Percentiles rank a stretch among this genome's conserved stretches.
Evolutionary conservation across 2,888 invertebrate species (phyloP).

Genomic region (Teinopalpus imperialis): DNA sequence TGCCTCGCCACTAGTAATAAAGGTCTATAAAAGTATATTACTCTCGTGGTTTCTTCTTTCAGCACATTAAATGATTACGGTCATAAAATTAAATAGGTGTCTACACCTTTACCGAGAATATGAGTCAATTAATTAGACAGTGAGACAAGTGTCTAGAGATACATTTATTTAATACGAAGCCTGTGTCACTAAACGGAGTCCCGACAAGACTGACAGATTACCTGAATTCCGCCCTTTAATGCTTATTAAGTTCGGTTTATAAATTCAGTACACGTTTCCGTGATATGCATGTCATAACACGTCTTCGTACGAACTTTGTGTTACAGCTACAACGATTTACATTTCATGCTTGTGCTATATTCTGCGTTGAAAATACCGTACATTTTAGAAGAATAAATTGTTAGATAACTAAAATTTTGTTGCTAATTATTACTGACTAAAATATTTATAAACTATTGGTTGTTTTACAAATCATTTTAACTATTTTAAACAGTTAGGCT

Average conservation of each 20-base stretch:
- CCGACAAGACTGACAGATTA: constrained; percentile 48
- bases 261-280: constrained; percentile 38
- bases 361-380: not conserved
- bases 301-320: constrained; percentile 27
- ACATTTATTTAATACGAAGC: constrained; percentile 38
- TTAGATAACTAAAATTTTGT: no score
- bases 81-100: constrained; percentile 21
- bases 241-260: constrained; percentile 55
- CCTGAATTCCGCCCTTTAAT: constrained; percentile 46
- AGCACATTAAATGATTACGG: constrained; percentile 14
- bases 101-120: constrained; percentile 31
- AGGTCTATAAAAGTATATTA: not conserved
- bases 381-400: constrained; percentile 5
- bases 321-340: constrained; percentile 10
- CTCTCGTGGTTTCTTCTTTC: constrained; percentile 9
- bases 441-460: no score
- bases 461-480: no score
- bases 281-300: constrained; percentile 32
- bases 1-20: no score
- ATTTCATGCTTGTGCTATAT: constrained; percentile 10
- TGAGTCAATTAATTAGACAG: constrained; percentile 40
- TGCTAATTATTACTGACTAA: no score
- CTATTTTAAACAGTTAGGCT: no score
- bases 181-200: constrained; percentile 36
- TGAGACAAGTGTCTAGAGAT: constrained; percentile 34